A percentile compares a stretch with the other conserved stretches of the same genome.
phyloP scores from a whole-genome alignment of 2,888 invertebrate genomes.

The Pristionchus mayeri region DNA sequence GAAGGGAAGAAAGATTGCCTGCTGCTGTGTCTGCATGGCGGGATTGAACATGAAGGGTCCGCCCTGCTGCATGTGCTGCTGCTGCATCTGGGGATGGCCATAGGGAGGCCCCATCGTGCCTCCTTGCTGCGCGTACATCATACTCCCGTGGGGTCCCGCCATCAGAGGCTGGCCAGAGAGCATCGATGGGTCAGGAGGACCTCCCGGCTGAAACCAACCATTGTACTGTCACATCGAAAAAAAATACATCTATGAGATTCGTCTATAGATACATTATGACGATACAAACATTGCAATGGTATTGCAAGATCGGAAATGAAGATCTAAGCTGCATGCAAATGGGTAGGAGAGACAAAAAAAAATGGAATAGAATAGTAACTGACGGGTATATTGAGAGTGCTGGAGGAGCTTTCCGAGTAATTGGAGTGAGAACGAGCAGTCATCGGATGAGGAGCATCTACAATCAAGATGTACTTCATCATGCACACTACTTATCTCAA shows the following conservation, averaged over 20 bases:
- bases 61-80: constrained; percentile 14
- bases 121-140: constrained; percentile 1
- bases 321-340: constrained; percentile 29
- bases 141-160: background rate
- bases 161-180: constrained; percentile 24
- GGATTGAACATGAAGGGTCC: constrained; percentile 21
- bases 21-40: constrained; percentile 9
- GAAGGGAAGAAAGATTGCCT: background rate
- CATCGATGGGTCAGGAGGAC: background rate
- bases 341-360: background rate
- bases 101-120: constrained; percentile 10
- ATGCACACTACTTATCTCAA: background rate
- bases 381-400: background rate
- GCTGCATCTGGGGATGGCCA: background rate
- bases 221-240: background rate
- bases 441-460: background rate
- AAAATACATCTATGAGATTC: too few species aligned
- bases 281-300: too few species aligned
- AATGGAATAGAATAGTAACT: background rate
- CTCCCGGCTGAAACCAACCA: background rate
- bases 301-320: background rate
- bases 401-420: constrained; percentile 43
- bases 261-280: too few species aligned
- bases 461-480: background rate
- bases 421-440: constrained; percentile 30